These are phyloP conservation scores for Varanus salvator DNA, from an alignment of 2,113 vertebrate species.

Conservation along the genomic window DNA sequence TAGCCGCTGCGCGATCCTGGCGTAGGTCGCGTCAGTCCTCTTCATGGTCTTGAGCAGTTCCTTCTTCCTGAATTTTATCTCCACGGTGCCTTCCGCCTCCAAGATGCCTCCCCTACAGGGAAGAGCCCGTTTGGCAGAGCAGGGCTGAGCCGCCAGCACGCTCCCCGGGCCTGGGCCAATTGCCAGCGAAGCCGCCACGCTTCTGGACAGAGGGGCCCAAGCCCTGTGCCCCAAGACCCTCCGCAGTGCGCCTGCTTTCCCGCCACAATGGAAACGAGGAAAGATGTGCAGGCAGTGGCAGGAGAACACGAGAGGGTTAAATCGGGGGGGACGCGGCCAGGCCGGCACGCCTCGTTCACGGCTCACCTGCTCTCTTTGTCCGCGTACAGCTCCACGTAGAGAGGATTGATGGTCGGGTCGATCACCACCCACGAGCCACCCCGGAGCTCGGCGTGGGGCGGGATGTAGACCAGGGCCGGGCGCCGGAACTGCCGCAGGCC, in stretches of 20 bases:
- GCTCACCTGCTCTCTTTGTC: constrained; percentile 94
- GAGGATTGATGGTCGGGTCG: constrained; percentile 93
- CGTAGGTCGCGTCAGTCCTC: constrained; percentile 83
- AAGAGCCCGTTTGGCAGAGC: constrained; percentile 13
- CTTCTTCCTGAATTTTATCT: constrained; percentile 95
- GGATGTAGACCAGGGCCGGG: constrained; percentile 95
- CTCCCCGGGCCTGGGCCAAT: too few species aligned
- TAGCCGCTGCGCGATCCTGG: constrained; percentile 82
- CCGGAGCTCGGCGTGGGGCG: constrained; percentile 89
- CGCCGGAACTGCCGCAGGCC: constrained; percentile 87
- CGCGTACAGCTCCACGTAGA: constrained; percentile 92
- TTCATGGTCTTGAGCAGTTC: constrained; percentile 92
- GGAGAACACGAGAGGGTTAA: too few species aligned
- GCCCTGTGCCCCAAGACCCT: too few species aligned
- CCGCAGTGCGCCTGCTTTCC: too few species aligned
- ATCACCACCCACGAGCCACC: constrained; percentile 98
- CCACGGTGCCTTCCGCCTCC: constrained; percentile 94
- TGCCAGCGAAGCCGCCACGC: too few species aligned
- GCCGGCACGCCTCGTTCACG: too few species aligned
- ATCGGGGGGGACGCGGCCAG: too few species aligned
- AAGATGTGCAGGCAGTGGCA: too few species aligned
- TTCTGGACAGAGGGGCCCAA: too few species aligned
- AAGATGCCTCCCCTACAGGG: constrained; percentile 87
- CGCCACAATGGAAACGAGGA: too few species aligned
- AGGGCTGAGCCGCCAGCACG: background rate